Conservation (phyloP, 2,113 vertebrate species). For the Rousettus leschenaultii region DNA sequence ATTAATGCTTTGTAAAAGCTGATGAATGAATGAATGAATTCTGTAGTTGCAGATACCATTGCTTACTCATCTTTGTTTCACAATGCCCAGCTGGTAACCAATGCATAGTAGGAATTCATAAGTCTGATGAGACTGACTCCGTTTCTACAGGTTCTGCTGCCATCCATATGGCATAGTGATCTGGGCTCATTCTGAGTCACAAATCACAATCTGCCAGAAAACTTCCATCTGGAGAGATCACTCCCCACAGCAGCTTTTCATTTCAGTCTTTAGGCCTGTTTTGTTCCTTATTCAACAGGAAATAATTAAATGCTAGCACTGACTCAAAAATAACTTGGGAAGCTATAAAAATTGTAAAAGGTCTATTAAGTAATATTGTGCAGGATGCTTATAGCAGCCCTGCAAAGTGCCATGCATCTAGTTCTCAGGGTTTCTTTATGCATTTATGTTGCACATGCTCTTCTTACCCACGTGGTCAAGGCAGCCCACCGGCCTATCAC, state of each 20-base stretch:
- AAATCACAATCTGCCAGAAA: constrained; percentile 49
- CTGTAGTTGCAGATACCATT: neutral
- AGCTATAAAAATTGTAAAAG: constrained; percentile 53
- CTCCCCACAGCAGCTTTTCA: constrained; percentile 28
- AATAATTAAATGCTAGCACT: constrained; percentile 54
- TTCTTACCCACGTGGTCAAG: neutral
- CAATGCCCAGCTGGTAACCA: neutral
- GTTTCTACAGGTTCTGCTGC: neutral
- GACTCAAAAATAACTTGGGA: constrained; percentile 64
- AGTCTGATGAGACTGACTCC: neutral
- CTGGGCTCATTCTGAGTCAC: constrained; percentile 61
- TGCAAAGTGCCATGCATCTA: neutral
- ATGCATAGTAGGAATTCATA: constrained; percentile 45
- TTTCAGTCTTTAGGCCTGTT: constrained; percentile 55
- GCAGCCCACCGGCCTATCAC: neutral
- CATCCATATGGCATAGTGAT: constrained; percentile 42
- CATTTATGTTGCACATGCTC: neutral
- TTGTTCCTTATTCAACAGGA: constrained; percentile 68
- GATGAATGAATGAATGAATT: neutral
- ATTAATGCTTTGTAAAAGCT: neutral
- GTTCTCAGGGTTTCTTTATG: neutral
- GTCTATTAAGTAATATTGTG: constrained; percentile 26
- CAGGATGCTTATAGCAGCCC: neutral
- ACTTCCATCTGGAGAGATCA: constrained; percentile 61
- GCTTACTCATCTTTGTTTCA: neutral